Percentiles rank a stretch among this genome's conserved stretches.
Conservation (phyloP, 2,113 vertebrate species). For the Globicephala melas region DNA sequence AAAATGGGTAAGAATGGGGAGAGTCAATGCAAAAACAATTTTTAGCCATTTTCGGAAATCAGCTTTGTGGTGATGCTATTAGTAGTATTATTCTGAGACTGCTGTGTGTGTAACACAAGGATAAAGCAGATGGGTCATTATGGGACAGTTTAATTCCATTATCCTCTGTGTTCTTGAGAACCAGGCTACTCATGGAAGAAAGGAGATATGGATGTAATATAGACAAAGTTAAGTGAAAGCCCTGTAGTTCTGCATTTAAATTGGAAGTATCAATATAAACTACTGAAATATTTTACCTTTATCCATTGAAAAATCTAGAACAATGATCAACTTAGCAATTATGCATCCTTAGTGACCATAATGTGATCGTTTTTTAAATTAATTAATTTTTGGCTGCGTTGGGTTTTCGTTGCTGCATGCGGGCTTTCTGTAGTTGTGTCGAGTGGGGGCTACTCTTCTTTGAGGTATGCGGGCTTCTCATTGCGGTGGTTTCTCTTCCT, state of each 20-base stretch:
- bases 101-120: not conserved
- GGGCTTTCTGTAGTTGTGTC: too few species aligned
- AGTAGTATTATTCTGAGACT: not conserved
- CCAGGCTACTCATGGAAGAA: not conserved
- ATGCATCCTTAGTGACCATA: not conserved
- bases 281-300: not conserved
- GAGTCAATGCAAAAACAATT: not conserved
- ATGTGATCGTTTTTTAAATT: not conserved
- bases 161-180: not conserved
- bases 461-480: too few species aligned
- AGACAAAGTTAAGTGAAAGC: not conserved
- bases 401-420: too few species aligned
- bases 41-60: not conserved
- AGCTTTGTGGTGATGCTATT: not conserved
- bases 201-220: not conserved
- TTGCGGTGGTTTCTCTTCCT: too few species aligned
- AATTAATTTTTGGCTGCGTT: too few species aligned
- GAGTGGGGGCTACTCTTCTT: too few species aligned
- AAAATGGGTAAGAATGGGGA: not conserved
- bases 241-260: not conserved
- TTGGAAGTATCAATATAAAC: not conserved
- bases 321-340: not conserved
- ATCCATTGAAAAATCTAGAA: not conserved
- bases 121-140: not conserved
- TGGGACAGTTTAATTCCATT: not conserved